phyloP scores from a whole-genome alignment of 2,113 vertebrate species.

The Azemiops feae region DNA sequence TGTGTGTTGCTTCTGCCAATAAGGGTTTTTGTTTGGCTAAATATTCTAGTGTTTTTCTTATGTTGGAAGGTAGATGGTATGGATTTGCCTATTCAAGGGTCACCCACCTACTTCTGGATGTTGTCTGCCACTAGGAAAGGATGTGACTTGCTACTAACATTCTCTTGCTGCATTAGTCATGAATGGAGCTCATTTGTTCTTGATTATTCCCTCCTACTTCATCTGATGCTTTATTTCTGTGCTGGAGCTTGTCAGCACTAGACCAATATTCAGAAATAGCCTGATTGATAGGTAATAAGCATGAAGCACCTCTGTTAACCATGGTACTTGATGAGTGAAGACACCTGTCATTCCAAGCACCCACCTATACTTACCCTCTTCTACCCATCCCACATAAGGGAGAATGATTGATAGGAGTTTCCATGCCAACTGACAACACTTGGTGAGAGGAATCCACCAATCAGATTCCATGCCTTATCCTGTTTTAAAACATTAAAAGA shows the following conservation, averaged over 20 bases:
- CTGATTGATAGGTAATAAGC: background rate
- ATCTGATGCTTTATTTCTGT: background rate
- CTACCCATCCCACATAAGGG: background rate
- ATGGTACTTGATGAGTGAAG: background rate
- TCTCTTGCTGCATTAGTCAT: background rate
- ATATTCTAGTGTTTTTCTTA: background rate
- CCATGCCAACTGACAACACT: background rate
- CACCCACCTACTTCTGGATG: background rate
- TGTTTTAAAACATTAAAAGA: background rate
- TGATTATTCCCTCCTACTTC: background rate
- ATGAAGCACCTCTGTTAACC: background rate
- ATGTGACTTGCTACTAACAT: background rate
- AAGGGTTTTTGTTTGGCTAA: background rate
- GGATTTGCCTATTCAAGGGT: background rate
- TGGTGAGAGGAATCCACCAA: background rate
- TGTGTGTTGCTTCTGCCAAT: background rate
- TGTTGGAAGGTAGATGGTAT: background rate
- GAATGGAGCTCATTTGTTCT: background rate
- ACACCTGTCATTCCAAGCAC: background rate
- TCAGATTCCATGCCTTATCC: background rate
- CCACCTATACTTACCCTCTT: background rate
- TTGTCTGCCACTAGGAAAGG: background rate
- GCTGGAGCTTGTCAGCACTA: background rate
- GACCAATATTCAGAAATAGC: background rate
- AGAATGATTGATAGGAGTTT: background rate